Base-by-base conservation (phyloP, 64 coral and sea anemone species). In the Pocillopora damicornis region DNA sequence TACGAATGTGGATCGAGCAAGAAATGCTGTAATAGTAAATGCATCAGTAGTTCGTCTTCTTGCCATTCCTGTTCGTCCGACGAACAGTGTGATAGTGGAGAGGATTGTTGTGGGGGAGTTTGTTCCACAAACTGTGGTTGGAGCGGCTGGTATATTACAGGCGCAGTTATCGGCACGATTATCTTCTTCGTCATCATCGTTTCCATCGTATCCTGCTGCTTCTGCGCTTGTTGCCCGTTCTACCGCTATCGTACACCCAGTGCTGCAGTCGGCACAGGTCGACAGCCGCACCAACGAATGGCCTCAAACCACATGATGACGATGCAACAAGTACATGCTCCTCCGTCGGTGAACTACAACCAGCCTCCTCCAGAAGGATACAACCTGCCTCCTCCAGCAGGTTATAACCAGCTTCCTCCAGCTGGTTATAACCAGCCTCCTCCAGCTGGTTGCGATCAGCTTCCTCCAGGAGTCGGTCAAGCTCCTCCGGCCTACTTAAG, bases 161-260 rank as follows among this genome's bases (percentile, higher is more conserved):
- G 63, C 11, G n/a, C 23, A 26, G 5, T 85, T 23, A 9, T 85
- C 36, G 18, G 36, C 81, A 2, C 9, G 15, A 37, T 73, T 13
- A 20, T 85, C 9, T 42, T 85, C 17, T 38, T 67, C 20, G 62
- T 12, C 34, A 72, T 84, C 7, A 23, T 73, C 25, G 11, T 18
- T 23, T 85, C 37, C 10, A 73, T 85, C 20, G 65, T 85, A 36
- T 36, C 65, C 56, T 85, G 64, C 22, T 72, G 11, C 62, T 85
- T 1, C 18, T 85, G 81, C 57, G 64, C 65, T 1, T 73, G 81
- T 20, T 71, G 81, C 9, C 81, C 81, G 38, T 72, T 30, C 38
- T 85, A 72, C 65, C 81, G 63, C 22, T 11, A 58, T 15, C 37
- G 81, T 23, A 8, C 57, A 13, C 79, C 25, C 1, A 60, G 79